Conservation (phyloP, 53 echinoderm and acorn worm species). For the Antedon mediterranea region DNA sequence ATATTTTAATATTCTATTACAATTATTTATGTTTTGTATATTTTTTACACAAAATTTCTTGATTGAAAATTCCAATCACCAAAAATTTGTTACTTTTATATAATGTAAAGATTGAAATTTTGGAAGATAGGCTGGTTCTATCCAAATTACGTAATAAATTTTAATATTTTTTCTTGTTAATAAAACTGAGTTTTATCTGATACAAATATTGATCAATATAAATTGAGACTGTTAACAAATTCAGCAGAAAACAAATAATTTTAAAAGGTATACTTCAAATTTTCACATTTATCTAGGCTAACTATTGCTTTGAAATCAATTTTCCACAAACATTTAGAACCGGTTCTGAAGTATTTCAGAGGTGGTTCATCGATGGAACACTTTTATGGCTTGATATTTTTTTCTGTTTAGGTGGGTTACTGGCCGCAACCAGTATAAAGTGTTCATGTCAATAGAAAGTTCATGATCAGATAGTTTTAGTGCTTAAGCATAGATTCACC, state of each 20-base stretch:
- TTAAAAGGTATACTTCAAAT: too few relatives aligned
- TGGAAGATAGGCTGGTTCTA: not conserved
- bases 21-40: not conserved
- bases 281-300: too few relatives aligned
- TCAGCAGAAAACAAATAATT: too few relatives aligned
- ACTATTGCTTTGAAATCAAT: too few relatives aligned
- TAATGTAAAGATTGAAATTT: not conserved
- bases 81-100: not conserved
- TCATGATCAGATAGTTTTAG: not conserved
- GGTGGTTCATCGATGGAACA: too few relatives aligned
- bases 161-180: too few relatives aligned
- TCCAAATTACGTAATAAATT: not conserved
- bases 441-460: not conserved
- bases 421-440: not conserved
- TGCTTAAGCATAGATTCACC: not conserved
- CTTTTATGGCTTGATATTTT: not conserved
- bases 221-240: too few relatives aligned
- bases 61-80: not conserved
- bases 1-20: not conserved
- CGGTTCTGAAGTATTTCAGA: too few relatives aligned
- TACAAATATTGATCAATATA: too few relatives aligned
- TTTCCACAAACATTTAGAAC: too few relatives aligned
- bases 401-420: not conserved
- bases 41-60: too few relatives aligned
- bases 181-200: too few relatives aligned